phyloP scores from a whole-genome alignment of 2,888 invertebrate genomes.

The Psylliodes chrysocephalus region DNA sequence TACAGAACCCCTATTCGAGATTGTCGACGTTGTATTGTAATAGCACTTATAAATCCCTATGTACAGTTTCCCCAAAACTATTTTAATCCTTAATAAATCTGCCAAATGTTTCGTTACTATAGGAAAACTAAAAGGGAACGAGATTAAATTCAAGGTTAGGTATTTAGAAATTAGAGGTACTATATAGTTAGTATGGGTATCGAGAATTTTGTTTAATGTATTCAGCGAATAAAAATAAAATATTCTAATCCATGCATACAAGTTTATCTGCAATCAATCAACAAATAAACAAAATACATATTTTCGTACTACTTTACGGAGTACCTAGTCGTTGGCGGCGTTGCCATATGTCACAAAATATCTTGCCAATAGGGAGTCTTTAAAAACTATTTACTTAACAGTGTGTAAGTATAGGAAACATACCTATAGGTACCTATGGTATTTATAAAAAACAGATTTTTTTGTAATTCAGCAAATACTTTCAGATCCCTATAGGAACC shows the following conservation, averaged over 20 bases:
- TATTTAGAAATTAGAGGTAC: no score
- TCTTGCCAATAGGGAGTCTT: not conserved
- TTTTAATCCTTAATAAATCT: not conserved
- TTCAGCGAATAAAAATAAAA: not conserved
- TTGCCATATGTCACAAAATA: not conserved
- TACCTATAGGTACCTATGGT: no score
- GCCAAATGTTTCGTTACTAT: not conserved
- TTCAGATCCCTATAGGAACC: no score
- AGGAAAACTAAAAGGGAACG: no score
- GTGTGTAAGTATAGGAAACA: no score
- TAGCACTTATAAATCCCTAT: constrained; percentile 9
- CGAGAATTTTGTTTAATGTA: no score
- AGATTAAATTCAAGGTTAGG: no score
- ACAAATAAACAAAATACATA: not conserved
- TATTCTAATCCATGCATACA: constrained; percentile 15
- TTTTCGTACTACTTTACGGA: not conserved
- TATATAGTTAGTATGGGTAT: no score
- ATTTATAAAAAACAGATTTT: no score
- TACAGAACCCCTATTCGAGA: constrained; percentile 12
- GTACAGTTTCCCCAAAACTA: constrained; percentile 23
- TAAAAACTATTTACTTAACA: no score
- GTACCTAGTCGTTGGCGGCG: constrained; percentile 1
- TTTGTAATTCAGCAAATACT: no score
- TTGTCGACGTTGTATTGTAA: not conserved
- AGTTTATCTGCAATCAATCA: constrained; percentile 1